Base-by-base conservation (phyloP, 2,888 invertebrate species). In the Podabrus alpinus region DNA sequence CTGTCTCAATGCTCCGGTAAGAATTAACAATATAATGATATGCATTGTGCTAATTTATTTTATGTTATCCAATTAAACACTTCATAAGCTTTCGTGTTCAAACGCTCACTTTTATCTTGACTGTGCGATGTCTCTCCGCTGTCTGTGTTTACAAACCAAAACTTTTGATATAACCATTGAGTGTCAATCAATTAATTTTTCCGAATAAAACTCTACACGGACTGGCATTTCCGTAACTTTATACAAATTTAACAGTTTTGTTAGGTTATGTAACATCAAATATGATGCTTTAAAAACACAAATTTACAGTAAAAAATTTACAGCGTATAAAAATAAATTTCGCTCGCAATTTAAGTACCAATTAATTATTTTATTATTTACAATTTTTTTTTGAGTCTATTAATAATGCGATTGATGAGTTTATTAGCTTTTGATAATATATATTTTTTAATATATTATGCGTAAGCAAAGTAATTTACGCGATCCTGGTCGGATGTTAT, bases 1-100 rank as follows among this genome's bases (percentile, higher is more conserved):
- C 72, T 91, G 90, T 81, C 85, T 88, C 74, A 88, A 86, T 79
- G 85, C 87, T 71, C 87, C 87, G 86, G 88, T 88, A 86, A 86
- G 86, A 78, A 71, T 16, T 19, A 69, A 16, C 1, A 15, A 29
- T 67, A 16, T 29, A 29, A 68, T 29, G 17, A 19, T 19, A 19
- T 66, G 66, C 24, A 66, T 21, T 66, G 24, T 66, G 45, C 45
- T 45, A 45, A n/a, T 45, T n/a, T 45, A 45, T 45, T 45, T 25
- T 45, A n/a, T 45, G 21, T 24, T 45, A 45, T n/a, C 45, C 45
- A 5, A n/a, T 24, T 45, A 45, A 45, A 45, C n/a, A 45, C n/a
- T 45, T 45, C 4, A 45, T n/a, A 45, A 45, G n/a, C 45, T 7
- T 64, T 4, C n/a, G 13, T 13, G 62, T n/a, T 64, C 62, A 9